These are phyloP conservation scores for Diorhabda elongata DNA, from an alignment of 1,140 invertebrate genomes.

Conservation along the genomic window DNA sequence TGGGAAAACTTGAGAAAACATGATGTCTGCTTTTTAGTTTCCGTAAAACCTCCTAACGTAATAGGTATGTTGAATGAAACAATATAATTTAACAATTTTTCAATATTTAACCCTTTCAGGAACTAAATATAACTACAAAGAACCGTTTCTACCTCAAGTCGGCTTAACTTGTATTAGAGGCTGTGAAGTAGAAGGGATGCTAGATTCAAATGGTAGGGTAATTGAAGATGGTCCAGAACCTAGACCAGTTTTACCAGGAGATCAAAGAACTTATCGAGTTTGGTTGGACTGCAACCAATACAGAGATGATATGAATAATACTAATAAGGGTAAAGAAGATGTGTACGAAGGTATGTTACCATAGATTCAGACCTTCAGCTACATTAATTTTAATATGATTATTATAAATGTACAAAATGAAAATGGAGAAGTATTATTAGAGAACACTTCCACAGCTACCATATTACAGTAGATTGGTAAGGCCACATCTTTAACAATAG, in stretches of 20 bases:
- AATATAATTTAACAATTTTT: not conserved
- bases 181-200: conserved; percentile 98
- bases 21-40: conserved; percentile 95
- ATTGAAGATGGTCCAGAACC: conserved; percentile 97
- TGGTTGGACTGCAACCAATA: conserved; percentile 97
- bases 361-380: no score
- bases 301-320: conserved; percentile 83
- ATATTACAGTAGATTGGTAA: no score
- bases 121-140: conserved; percentile 74
- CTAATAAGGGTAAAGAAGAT: conserved; percentile 69
- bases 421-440: no score
- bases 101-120: conserved; percentile 46
- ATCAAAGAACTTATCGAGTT: conserved; percentile 87
- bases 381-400: no score
- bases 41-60: conserved; percentile 76
- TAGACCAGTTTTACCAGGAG: conserved; percentile 77
- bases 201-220: conserved; percentile 92
- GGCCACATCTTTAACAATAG: no score
- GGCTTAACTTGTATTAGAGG: conserved; percentile 90
- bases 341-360: conserved; percentile 39
- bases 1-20: conserved; percentile 97
- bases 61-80: conserved; percentile 58
- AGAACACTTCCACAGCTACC: no score
- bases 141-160: conserved; percentile 85
- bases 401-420: no score